Conservation (phyloP, 2,888 invertebrate genomes). For the Prosapia bicincta region DNA sequence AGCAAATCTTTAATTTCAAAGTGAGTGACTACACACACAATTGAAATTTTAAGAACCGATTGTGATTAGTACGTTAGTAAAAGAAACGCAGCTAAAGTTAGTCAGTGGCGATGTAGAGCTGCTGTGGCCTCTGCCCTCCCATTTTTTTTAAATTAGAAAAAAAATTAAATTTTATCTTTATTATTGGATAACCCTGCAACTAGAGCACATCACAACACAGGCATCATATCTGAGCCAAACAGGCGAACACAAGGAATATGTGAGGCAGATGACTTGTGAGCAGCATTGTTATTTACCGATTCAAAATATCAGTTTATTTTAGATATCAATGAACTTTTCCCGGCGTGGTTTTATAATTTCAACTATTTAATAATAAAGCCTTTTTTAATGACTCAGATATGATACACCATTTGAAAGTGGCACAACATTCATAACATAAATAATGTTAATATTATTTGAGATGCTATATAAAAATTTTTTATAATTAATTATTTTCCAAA, state of each 20-base stretch:
- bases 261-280: slow-evolving; percentile 15
- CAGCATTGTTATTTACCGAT: slow-evolving; percentile 7
- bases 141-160: background rate
- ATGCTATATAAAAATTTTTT: background rate
- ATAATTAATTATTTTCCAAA: background rate
- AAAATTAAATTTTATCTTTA: slow-evolving; percentile 24
- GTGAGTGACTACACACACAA: background rate
- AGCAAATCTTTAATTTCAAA: slow-evolving; percentile 2
- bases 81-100: slow-evolving; percentile 37
- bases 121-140: slow-evolving; percentile 33
- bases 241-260: slow-evolving; percentile 34
- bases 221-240: slow-evolving; percentile 59
- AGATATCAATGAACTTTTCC: slow-evolving; percentile 40
- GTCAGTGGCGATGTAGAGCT: slow-evolving; percentile 44
- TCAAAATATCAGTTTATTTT: slow-evolving; percentile 35
- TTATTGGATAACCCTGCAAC: slow-evolving; percentile 57
- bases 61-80: slow-evolving; percentile 26
- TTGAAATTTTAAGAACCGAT: background rate
- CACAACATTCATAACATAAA: slow-evolving; percentile 25
- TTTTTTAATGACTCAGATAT: slow-evolving; percentile 56
- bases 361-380: slow-evolving; percentile 22
- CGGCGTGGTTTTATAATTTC: slow-evolving; percentile 35
- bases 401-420: slow-evolving; percentile 60
- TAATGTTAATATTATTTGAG: slow-evolving; percentile 12
- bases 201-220: slow-evolving; percentile 45